Percentiles rank a stretch among this genome's conserved stretches.
phyloP scores from a whole-genome alignment of 2,113 vertebrate species.

The Perccottus glenii region DNA sequence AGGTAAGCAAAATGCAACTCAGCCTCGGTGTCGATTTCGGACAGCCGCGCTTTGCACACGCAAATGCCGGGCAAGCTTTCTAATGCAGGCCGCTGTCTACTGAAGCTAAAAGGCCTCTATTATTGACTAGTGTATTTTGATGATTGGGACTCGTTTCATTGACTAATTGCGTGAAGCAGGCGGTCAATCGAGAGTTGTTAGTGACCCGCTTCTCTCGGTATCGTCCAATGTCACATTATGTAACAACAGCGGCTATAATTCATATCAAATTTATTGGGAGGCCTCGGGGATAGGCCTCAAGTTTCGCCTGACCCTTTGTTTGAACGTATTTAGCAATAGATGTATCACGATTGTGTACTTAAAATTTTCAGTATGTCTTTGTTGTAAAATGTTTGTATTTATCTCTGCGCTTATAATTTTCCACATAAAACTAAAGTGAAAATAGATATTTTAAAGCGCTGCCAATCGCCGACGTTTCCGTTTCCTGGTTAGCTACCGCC shows the following conservation, averaged over 20 bases:
- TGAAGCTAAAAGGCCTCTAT: slow-evolving; percentile 59
- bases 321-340: slow-evolving; percentile 41
- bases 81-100: slow-evolving; percentile 50
- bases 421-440: slow-evolving; percentile 26
- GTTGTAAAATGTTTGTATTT: background rate
- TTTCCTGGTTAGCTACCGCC: slow-evolving; percentile 83
- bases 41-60: slow-evolving; percentile 11
- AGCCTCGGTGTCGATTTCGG: slow-evolving; percentile 67
- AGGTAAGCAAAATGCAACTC: slow-evolving; percentile 74
- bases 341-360: background rate
- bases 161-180: background rate
- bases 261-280: slow-evolving; percentile 47
- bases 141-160: background rate
- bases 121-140: slow-evolving; percentile 28
- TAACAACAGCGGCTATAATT: slow-evolving; percentile 35
- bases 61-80: background rate
- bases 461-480: slow-evolving; percentile 66
- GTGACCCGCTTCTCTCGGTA: background rate
- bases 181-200: background rate
- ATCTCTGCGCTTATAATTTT: background rate
- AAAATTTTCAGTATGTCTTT: background rate
- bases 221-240: slow-evolving; percentile 25
- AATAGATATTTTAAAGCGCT: slow-evolving; percentile 56
- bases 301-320: slow-evolving; percentile 69
- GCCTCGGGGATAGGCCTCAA: slow-evolving; percentile 66